Evolutionary conservation across 2,888 invertebrate genomes (phyloP), one percentile per base, ranked within the genome.

Genomic region (Pemphredon lugubris): DNA sequence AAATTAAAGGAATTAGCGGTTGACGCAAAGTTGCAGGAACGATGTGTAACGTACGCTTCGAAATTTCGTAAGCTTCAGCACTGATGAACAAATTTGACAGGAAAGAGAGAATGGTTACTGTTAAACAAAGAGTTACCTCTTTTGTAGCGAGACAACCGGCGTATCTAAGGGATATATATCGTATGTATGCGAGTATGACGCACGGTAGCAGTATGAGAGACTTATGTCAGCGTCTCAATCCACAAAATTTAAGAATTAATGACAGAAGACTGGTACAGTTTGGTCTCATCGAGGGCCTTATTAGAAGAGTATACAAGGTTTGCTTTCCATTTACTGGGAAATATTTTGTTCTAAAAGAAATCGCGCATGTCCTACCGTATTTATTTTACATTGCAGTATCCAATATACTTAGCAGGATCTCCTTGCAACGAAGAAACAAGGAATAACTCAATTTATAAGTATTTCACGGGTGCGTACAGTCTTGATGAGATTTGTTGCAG

Each of bases 401-500:
- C 90, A 5, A 88, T 89, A 51, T 84, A 87, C 64, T 74, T 88
- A 23, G 80, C 87, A 20, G 84, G 83, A 39, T 75, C 78, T 20
- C 74, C 80, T 26, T 76, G 68, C 37, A 85, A 76, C 20, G 86
- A 87, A 20, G 86, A 88, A 23, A 75, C 79, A 6, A 86, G 83
- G 34, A 87, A 72, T 59, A 88, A 91, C 84, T 90, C 91, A 0
- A 88, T 91, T 9, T 92, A 91, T 76, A 91, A 91, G 53, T 92
- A 95, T 83, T 96, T 97, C 86, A 95, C 95, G 44, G 98, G 98
- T 0, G 91, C 92, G 0, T 94, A 94, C 73, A 96, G 94, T 87
- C 93, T 95, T 63, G 98, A 98, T 90, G 96, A 97, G 90, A 97
- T 98, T 83, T 97, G 98, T 90, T 96, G 97, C 86, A 92, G 94